A percentile compares a stretch with the other conserved stretches of the same genome.
These are phyloP conservation scores for Phengaris alcon DNA, from an alignment of 2,888 invertebrate species.

Conservation along the genomic window DNA sequence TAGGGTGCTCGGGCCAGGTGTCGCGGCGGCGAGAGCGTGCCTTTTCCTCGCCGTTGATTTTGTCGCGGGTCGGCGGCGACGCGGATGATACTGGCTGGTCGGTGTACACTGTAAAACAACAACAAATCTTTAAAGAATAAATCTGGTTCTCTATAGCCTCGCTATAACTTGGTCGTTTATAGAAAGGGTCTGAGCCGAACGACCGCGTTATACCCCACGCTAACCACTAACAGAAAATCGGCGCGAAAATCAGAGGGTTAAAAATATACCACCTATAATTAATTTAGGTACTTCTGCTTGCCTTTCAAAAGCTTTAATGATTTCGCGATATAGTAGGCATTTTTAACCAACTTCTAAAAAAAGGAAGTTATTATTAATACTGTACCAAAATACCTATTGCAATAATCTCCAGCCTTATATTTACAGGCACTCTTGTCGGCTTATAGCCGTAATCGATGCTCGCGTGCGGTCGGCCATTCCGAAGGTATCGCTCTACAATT, in stretches of 20 bases:
- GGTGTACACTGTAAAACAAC: constrained; percentile 74
- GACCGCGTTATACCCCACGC: too few species aligned
- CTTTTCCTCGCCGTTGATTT: constrained; percentile 87
- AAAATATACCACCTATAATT: too few species aligned
- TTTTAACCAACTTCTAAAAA: too few species aligned
- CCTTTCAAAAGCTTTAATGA: background rate
- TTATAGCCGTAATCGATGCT: background rate
- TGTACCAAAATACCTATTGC: background rate
- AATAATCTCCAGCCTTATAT: background rate
- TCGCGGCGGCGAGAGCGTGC: constrained; percentile 78
- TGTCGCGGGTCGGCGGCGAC: constrained; percentile 89
- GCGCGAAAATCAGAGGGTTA: too few species aligned
- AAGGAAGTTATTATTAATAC: background rate
- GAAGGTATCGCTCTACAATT: constrained; percentile 47
- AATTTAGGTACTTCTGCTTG: background rate
- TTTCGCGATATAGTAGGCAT: too few species aligned
- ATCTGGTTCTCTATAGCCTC: background rate
- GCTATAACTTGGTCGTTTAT: background rate
- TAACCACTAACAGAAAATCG: too few species aligned
- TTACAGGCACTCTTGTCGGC: background rate
- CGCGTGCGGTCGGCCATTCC: constrained; percentile 29
- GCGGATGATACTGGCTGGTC: constrained; percentile 87
- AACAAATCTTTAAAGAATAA: background rate
- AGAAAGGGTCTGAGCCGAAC: too few species aligned
- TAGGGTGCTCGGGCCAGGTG: constrained; percentile 66